Base-by-base conservation (phyloP, 2,888 invertebrate species). In the Tetranychus piercei region DNA sequence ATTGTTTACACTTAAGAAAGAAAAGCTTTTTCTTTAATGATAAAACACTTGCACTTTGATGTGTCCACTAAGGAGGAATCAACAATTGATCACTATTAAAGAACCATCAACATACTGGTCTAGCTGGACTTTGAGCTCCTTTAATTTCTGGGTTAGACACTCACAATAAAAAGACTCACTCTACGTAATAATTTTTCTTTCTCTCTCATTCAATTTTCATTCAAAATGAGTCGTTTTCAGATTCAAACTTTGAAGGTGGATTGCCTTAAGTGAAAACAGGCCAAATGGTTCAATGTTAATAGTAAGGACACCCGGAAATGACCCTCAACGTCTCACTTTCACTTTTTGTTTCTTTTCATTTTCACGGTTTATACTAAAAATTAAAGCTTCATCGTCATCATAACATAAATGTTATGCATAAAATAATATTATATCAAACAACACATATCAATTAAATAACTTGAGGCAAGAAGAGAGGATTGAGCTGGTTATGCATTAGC, bases 261-360 rank as follows among this genome's bases (percentile, higher is more conserved):
- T 55, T 55, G 55, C 55, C 55, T 55, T 55, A 55, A 55, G 55
- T 55, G 55, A 55, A 55, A 55, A 55, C 11, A 55, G 55, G 55
- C 55, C 55, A 55, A 55, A 55, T 55, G 55, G 55, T 55, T 55
- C 55, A 55, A 55, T 55, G 55, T 55, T 55, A 55, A 55, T 55
- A 15, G 55, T 55, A 55, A 55, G 55, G 55, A 55, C 55, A 55
- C 55, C 55, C 55, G 55, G 55, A 55, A 55, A 55, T 55, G 55
- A 55, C 55, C 55, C 55, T 55, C 55, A 55, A 34, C 15, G 15
- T 15, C 55, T 55, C 15, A 55, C 55, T 15, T 55, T 55, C 55
- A 15, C 55, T 55, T 15, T 55, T 15, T 55, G 9, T 55, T 15
- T 55, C 55, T 15, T 55, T 55, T 55, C 55, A 55, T 15, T 55